Percentiles rank a stretch among this genome's conserved stretches.
Evolutionary conservation across 2,797 vertebrate genomes (phyloP).

Genomic region (Thunnus albacares): DNA sequence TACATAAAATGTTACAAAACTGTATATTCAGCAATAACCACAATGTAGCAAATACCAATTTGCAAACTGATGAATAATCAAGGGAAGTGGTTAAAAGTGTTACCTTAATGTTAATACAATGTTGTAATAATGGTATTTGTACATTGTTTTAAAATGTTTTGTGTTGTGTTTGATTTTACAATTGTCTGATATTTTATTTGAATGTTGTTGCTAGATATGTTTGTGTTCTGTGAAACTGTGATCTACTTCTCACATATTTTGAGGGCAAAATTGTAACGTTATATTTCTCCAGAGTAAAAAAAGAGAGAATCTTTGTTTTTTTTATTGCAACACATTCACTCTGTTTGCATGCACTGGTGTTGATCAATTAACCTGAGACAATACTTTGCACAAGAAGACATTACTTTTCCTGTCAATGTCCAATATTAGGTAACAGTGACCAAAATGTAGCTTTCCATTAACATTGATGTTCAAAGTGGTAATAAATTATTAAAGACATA

Average conservation of each 20-base stretch:
- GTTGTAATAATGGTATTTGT: constrained; percentile 33
- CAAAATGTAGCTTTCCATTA: constrained; percentile 38
- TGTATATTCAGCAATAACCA: constrained; percentile 10
- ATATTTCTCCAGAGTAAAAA: background rate
- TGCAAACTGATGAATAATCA: constrained; percentile 15
- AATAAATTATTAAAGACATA: background rate
- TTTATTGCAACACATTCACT: no score
- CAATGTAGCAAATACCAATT: background rate
- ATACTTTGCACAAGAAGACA: constrained; percentile 11
- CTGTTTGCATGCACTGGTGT: background rate
- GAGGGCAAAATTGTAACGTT: background rate
- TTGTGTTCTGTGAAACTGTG: background rate
- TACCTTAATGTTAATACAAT: constrained; percentile 13
- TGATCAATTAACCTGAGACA: constrained; percentile 19
- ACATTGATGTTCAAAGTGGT: background rate
- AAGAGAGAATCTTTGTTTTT: no score
- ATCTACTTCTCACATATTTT: background rate
- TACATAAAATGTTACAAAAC: background rate
- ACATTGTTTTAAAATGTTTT: constrained; percentile 2
- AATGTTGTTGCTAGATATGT: background rate
- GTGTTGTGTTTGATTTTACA: background rate
- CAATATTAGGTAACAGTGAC: constrained; percentile 21
- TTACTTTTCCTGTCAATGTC: background rate
- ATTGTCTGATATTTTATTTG: background rate
- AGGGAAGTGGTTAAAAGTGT: constrained; percentile 38